Evolutionary conservation across 2,888 invertebrate genomes (phyloP).

Genomic region (Pterostichus niger): DNA sequence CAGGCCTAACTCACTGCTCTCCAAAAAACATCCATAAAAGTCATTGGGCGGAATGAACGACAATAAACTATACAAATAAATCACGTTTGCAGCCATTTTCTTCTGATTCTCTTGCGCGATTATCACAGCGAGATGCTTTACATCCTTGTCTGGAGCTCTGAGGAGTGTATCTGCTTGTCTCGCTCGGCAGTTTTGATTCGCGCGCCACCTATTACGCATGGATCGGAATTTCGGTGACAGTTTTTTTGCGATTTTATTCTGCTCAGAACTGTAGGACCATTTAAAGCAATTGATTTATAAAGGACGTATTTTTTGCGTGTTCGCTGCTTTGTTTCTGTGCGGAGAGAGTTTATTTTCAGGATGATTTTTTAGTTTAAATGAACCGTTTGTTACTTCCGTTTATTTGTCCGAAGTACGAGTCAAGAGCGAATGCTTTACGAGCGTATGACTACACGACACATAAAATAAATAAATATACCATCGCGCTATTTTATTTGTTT

Average conservation of each 20-base stretch:
- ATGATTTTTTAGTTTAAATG: constrained; percentile 54
- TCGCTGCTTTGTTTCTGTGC: constrained; percentile 11
- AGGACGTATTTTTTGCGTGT: constrained; percentile 33
- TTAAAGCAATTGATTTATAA: constrained; percentile 65
- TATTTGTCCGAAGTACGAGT: no score
- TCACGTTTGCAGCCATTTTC: constrained; percentile 73
- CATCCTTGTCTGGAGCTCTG: not conserved
- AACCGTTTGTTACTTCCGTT: constrained; percentile 42
- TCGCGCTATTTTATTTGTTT: no score
- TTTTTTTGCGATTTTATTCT: constrained; percentile 55
- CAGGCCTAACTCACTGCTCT: constrained; percentile 26
- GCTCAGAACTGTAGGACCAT: constrained; percentile 50
- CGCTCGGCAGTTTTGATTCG: constrained; percentile 32
- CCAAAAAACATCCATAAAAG: constrained; percentile 75
- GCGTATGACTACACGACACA: no score
- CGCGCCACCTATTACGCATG: constrained; percentile 57
- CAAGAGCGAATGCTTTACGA: no score
- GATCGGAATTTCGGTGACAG: constrained; percentile 61
- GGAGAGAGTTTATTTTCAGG: constrained; percentile 1
- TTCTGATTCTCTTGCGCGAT: constrained; percentile 68
- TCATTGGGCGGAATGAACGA: constrained; percentile 75
- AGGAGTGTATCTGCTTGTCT: not conserved
- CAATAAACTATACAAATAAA: constrained; percentile 75
- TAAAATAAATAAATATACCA: no score
- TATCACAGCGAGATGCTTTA: constrained; percentile 51